phyloP scores from a whole-genome alignment of 2,888 invertebrate genomes.

The Gastracanthus pulcherrimus region DNA sequence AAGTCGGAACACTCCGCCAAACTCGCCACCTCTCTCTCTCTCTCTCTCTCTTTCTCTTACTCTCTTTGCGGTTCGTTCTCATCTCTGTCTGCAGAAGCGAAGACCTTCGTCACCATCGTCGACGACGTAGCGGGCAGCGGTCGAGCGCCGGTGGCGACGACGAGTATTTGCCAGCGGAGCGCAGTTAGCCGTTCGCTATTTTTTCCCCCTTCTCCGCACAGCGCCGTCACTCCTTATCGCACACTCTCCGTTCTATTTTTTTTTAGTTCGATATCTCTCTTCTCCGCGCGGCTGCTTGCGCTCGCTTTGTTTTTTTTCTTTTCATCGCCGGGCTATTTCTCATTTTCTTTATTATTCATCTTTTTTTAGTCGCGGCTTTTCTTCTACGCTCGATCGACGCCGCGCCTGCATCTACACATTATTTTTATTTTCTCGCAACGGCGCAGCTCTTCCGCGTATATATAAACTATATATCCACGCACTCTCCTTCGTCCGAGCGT shows the following conservation, averaged over 20 bases:
- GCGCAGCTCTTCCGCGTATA: constrained; percentile 41
- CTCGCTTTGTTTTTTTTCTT: too few species aligned
- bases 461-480: constrained; percentile 26
- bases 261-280: too few species aligned
- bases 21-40: neutral
- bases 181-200: neutral
- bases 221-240: neutral
- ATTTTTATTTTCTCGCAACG: constrained; percentile 19
- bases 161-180: too few species aligned
- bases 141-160: too few species aligned
- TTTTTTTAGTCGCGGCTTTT: neutral
- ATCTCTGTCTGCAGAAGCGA: neutral
- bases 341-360: neutral
- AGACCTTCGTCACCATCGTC: constrained; percentile 13
- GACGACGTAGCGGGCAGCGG: too few species aligned
- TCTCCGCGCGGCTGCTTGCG: too few species aligned
- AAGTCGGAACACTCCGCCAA: neutral
- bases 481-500: neutral
- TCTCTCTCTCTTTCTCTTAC: too few species aligned
- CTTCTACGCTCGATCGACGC: neutral
- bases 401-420: neutral
- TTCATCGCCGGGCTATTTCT: neutral
- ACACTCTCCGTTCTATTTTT: too few species aligned
- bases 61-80: neutral
- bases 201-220: neutral